phyloP scores from a whole-genome alignment of 1,140 invertebrate genomes.

The Bombus confusus region DNA sequence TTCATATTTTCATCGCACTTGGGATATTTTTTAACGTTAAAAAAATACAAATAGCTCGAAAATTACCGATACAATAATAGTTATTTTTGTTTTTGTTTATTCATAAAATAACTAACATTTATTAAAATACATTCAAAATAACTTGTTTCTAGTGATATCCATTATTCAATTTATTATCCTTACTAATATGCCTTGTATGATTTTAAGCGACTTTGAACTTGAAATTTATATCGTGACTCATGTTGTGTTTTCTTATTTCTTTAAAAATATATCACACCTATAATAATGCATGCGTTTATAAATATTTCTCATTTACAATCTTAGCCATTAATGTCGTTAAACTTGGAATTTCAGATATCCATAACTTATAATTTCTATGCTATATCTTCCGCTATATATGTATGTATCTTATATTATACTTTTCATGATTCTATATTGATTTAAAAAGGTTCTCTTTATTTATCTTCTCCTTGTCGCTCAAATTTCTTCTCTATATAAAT shows the following conservation, averaged over 20 bases:
- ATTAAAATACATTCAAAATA: neutral
- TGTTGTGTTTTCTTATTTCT: neutral
- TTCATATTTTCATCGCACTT: no score
- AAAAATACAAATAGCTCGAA: no score
- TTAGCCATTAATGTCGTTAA: neutral
- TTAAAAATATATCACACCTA: neutral
- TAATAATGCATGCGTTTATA: neutral
- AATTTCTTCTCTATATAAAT: neutral
- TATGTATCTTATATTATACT: neutral
- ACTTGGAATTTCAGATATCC: neutral
- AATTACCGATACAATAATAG: neutral
- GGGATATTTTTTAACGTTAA: no score
- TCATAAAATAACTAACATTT: neutral
- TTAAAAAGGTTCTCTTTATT: neutral
- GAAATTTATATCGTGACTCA: neutral
- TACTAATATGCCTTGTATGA: neutral
- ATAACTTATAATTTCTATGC: no score
- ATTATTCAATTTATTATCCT: neutral
- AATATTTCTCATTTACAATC: no score
- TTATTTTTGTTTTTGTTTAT: neutral
- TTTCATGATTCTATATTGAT: neutral
- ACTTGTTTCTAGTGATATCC: neutral
- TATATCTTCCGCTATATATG: neutral
- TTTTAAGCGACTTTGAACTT: no score
- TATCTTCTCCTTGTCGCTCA: neutral